A percentile compares a stretch with the other conserved stretches of the same genome.
Evolutionary conservation across 2,888 invertebrate genomes (phyloP).

Genomic region (Microctonus aethiopoides): DNA sequence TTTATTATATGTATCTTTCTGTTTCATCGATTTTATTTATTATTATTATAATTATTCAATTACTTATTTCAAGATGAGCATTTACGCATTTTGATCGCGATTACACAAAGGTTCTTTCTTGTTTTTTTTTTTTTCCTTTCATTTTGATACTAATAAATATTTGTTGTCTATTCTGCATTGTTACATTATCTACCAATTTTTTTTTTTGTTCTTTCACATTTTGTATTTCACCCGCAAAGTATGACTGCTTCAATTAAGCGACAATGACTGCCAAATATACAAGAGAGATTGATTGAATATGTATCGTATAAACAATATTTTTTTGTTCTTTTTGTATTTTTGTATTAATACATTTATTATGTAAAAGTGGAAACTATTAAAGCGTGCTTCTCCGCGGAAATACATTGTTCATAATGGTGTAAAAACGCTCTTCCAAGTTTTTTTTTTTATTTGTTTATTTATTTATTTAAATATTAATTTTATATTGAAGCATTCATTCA

Average conservation of each 20-base stretch:
- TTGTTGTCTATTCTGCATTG: background rate
- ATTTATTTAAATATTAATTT: background rate
- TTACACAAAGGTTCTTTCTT: background rate
- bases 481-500: slow-evolving; percentile 16
- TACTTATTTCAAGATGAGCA: slow-evolving; percentile 22
- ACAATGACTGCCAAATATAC: slow-evolving; percentile 12
- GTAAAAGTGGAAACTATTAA: slow-evolving; percentile 35
- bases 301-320: slow-evolving; percentile 27
- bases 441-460: background rate
- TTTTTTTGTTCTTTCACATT: slow-evolving; percentile 25
- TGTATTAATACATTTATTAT: slow-evolving; percentile 28
- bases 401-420: slow-evolving; percentile 31
- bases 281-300: background rate
- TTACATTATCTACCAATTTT: background rate
- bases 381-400: slow-evolving; percentile 27
- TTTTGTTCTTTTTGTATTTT: slow-evolving; percentile 22
- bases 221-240: background rate
- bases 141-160: background rate
- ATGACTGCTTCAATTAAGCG: slow-evolving; percentile 2
- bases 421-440: slow-evolving; percentile 24
- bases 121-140: background rate
- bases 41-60: background rate
- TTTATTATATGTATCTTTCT: background rate
- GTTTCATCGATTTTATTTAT: background rate
- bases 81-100: slow-evolving; percentile 11